These are phyloP conservation scores for Apodemia mormo DNA, from an alignment of 2,888 invertebrate species.

Conservation along the genomic window DNA sequence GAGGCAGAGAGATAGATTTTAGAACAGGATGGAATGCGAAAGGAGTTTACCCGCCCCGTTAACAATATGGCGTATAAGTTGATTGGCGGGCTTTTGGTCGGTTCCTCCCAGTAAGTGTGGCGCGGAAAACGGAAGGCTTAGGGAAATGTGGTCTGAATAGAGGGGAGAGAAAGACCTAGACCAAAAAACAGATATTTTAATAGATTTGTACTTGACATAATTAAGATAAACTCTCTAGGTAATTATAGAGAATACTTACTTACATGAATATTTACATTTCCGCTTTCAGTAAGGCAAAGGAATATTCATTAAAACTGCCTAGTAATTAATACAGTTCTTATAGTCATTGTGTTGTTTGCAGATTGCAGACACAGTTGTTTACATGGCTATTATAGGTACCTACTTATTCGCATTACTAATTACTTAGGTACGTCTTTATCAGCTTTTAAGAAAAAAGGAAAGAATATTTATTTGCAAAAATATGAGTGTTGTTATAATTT, in stretches of 20 bases:
- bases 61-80: slow-evolving; percentile 84
- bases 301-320: slow-evolving; percentile 6
- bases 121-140: slow-evolving; percentile 60
- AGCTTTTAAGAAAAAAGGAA: no score
- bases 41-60: slow-evolving; percentile 77
- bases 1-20: slow-evolving; percentile 59
- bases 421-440: no score
- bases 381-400: no score
- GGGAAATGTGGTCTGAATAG: slow-evolving; percentile 43
- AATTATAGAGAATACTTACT: background rate
- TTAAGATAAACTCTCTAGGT: slow-evolving; percentile 4
- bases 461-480: no score
- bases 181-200: slow-evolving; percentile 15
- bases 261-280: slow-evolving; percentile 17
- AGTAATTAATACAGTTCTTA: slow-evolving; percentile 6
- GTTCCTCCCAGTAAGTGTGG: slow-evolving; percentile 59
- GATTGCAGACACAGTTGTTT: background rate
- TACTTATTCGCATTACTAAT: no score
- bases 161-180: slow-evolving; percentile 17
- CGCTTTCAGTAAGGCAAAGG: slow-evolving; percentile 10
- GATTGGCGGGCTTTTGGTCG: slow-evolving; percentile 80
- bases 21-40: slow-evolving; percentile 56
- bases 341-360: background rate
- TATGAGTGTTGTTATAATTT: no score
- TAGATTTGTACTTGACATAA: background rate